Conservation (phyloP, 2,888 invertebrate species). For the Malacosoma neustria region DNA sequence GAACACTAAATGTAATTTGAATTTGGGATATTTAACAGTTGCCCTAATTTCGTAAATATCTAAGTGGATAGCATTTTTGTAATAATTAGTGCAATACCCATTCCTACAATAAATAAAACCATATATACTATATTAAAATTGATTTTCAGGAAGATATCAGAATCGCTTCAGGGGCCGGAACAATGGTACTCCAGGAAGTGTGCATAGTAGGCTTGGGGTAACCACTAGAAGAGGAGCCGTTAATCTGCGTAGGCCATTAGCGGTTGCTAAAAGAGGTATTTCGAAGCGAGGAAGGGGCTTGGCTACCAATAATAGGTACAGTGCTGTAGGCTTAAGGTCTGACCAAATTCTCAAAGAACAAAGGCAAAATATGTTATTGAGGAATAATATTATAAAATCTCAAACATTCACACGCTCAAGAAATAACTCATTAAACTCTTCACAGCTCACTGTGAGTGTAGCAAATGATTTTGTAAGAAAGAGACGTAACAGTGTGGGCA, state of each 20-base stretch:
- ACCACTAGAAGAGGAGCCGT: constrained; percentile 38
- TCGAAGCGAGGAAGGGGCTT: constrained; percentile 58
- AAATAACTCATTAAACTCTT: constrained; percentile 52
- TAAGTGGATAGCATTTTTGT: too few relatives aligned
- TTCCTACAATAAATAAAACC: too few relatives aligned
- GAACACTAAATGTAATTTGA: too few relatives aligned
- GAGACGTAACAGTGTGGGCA: constrained; percentile 59
- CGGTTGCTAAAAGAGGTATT: constrained; percentile 57
- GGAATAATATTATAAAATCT: constrained; percentile 50
- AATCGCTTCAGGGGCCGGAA: constrained; percentile 39
- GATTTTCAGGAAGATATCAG: constrained; percentile 38
- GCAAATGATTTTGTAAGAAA: constrained; percentile 56
- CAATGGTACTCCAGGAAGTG: constrained; percentile 37
- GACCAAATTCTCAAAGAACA: constrained; percentile 60
- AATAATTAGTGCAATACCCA: too few relatives aligned
- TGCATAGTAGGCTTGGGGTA: constrained; percentile 57
- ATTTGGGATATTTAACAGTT: too few relatives aligned
- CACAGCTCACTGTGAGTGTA: constrained; percentile 61
- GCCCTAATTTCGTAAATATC: too few relatives aligned
- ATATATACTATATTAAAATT: too few relatives aligned
- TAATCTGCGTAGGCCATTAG: constrained; percentile 41
- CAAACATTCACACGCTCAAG: constrained; percentile 65
- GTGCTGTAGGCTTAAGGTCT: constrained; percentile 58
- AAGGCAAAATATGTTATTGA: constrained; percentile 33
- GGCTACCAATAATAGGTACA: constrained; percentile 48